Base-by-base conservation (phyloP, 1,140 invertebrate species). In the Dendrolimus kikuchii region DNA sequence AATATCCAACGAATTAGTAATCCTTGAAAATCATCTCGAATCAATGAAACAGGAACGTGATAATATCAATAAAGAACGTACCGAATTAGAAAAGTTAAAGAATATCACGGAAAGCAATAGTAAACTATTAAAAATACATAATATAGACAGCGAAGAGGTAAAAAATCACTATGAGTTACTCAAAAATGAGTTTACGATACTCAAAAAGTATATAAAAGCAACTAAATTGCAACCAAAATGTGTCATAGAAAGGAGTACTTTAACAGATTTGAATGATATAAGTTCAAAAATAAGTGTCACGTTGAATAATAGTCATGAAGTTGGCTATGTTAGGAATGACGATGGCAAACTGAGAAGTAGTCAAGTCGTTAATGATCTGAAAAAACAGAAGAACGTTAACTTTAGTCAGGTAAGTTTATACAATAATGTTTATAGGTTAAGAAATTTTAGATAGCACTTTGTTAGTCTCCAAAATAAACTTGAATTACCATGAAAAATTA, bases 341-440 rank as follows among this genome's bases (percentile, higher is more conserved):
- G 68, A 59, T 40, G 68, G 64, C 6, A 60, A 55, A 49, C 10
- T 60, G 4, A 63, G 68, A 37, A 57, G 64, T 2, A 71, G 59
- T 10, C 71, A 77, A 38, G 53, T 81, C 1, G 53, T 83, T 2
- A 83, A 86, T 51, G 77, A 86, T 66, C 70, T 83, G 45, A 85
- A 76, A 56, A 82, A 78, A 55, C 59, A 57, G 57, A 84, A 84
- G 52, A 86, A 80, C 66, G 74, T 86, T 42, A 86, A 86, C 52
- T 83, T 77, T 59, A 71, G 55, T 67, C 69, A 73, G 67, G 81
- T 82, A 57, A 51, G 66, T 71, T 48, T 23, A 44, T 5, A 42
- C 46, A 43, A 46, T 38, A n/a, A 37, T 46, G 1, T 23, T 36
- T 47, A 36, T 47, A 47, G 6, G 23, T 37, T 47, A 6, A 37